Evolutionary conservation across 1,140 invertebrate species (phyloP).

Genomic region (Drosophila rhopaloa): DNA sequence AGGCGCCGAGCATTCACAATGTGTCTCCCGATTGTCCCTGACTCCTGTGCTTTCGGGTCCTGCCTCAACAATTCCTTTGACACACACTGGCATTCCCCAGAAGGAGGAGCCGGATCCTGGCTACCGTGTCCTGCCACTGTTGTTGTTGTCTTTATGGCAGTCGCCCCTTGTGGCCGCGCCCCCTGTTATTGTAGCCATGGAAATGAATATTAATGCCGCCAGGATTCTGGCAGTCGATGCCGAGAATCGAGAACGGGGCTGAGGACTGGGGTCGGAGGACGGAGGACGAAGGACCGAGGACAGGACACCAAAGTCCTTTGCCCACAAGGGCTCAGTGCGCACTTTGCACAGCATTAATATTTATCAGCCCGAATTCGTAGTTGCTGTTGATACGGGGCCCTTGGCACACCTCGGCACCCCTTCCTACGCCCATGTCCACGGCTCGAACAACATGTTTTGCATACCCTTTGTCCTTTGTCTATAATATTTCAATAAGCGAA

Average conservation of each 20-base stretch:
- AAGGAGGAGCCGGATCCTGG: slow-evolving; percentile 25
- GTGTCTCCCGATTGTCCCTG: slow-evolving; percentile 13
- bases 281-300: not conserved
- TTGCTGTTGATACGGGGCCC: slow-evolving; percentile 38
- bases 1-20: slow-evolving; percentile 30
- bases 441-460: slow-evolving; percentile 57
- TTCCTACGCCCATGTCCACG: slow-evolving; percentile 14
- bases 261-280: not conserved
- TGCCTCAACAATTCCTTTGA: slow-evolving; percentile 76
- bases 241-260: slow-evolving; percentile 6
- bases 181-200: slow-evolving; percentile 75
- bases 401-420: not conserved
- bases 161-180: slow-evolving; percentile 63
- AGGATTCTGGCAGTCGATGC: slow-evolving; percentile 62
- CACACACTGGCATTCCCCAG: slow-evolving; percentile 54
- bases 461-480: slow-evolving; percentile 50
- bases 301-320: slow-evolving; percentile 70
- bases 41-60: slow-evolving; percentile 4
- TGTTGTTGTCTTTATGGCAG: slow-evolving; percentile 54
- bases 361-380: slow-evolving; percentile 72
- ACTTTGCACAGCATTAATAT: slow-evolving; percentile 80
- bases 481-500: slow-evolving; percentile 71
- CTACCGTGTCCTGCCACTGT: slow-evolving; percentile 36
- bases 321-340: slow-evolving; percentile 78
- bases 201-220: slow-evolving; percentile 80